These are phyloP conservation scores for Halesus radiatus DNA, from an alignment of 1,140 invertebrate genomes.

Conservation along the genomic window DNA sequence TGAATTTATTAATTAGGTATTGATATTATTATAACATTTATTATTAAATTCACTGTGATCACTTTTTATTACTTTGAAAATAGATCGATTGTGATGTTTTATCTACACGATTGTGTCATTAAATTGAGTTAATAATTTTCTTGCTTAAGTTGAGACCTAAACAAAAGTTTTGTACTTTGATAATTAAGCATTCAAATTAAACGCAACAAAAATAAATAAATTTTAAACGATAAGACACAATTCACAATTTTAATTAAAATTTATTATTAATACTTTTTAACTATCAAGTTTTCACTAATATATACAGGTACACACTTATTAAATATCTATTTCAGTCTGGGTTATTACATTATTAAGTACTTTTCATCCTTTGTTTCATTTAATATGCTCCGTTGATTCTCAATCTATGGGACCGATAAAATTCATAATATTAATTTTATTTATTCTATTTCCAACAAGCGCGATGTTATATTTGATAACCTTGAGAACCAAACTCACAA, in stretches of 20 bases:
- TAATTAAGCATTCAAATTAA: not conserved
- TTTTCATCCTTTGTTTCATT: conserved; percentile 26
- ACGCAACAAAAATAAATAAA: conserved; percentile 11
- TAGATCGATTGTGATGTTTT: too few relatives aligned
- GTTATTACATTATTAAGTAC: not conserved
- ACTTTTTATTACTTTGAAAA: too few relatives aligned
- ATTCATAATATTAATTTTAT: conserved; percentile 34
- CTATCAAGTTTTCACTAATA: not conserved
- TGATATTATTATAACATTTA: too few relatives aligned
- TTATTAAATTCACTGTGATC: too few relatives aligned
- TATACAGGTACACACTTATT: not conserved
- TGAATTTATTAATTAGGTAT: not conserved
- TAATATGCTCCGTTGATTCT: conserved; percentile 54
- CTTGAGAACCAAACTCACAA: too few relatives aligned
- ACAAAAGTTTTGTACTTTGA: conserved; percentile 34
- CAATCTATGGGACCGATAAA: conserved; percentile 57
- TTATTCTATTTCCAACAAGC: not conserved
- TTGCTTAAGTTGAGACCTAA: conserved; percentile 55
- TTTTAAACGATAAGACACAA: too few relatives aligned
- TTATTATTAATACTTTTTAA: not conserved
- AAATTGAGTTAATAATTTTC: conserved; percentile 47
- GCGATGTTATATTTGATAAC: too few relatives aligned
- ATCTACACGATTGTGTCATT: not conserved
- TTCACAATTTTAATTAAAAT: conserved; percentile 8
- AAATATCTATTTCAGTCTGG: not conserved